Percentiles rank a stretch among this genome's conserved stretches.
These are phyloP conservation scores for Procambarus virginalis DNA, from an alignment of 1,140 invertebrate species.

Conservation along the genomic window DNA sequence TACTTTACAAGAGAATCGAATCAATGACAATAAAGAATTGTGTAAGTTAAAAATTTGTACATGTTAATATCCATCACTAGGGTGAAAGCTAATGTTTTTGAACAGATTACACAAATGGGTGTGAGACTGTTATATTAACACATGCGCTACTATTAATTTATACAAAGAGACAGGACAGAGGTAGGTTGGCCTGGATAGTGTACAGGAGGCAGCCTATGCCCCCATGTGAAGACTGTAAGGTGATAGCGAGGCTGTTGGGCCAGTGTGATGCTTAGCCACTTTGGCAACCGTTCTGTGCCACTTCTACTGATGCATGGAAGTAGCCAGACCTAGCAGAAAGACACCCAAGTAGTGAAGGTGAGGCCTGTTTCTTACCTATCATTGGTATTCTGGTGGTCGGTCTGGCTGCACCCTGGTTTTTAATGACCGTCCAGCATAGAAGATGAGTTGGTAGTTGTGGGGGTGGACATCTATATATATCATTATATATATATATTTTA, in stretches of 20 bases:
- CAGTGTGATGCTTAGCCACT: not conserved
- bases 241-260: not conserved
- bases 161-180: constrained; percentile 33
- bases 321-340: not conserved
- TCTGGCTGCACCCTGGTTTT: constrained; percentile 8
- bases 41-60: constrained; percentile 59
- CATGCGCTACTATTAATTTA: constrained; percentile 19
- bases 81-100: constrained; percentile 13
- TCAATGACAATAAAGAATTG: constrained; percentile 42
- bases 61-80: constrained; percentile 44
- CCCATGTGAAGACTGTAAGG: not conserved
- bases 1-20: constrained; percentile 28
- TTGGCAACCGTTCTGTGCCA: not conserved
- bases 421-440: not conserved
- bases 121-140: constrained; percentile 17
- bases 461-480: not conserved
- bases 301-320: constrained; percentile 11
- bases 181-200: constrained; percentile 55
- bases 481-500: too few relatives aligned
- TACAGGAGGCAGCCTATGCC: constrained; percentile 9
- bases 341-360: not conserved
- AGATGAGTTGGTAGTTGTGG: not conserved
- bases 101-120: constrained; percentile 32
- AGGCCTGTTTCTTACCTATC: not conserved
- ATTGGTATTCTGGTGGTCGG: not conserved